Conservation (phyloP, 37 sponge, comb jelly and placozoan species). For the Tethya wilhelma region DNA sequence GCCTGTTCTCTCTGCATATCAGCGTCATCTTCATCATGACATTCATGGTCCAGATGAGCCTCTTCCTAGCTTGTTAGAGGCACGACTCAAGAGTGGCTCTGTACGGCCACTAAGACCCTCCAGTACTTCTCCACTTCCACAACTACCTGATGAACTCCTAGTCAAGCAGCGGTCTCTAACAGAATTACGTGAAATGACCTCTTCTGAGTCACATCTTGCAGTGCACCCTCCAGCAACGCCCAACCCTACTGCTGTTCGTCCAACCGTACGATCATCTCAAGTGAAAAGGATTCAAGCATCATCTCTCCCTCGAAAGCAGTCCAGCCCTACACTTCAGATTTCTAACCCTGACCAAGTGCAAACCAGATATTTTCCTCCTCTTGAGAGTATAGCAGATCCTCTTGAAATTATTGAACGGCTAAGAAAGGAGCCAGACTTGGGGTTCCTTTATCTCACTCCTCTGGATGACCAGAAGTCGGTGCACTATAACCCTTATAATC, state of each 20-base stretch:
- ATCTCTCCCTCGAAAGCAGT: not conserved
- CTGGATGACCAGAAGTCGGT: constrained; percentile 56
- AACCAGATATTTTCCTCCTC: constrained; percentile 56
- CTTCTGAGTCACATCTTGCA: not conserved
- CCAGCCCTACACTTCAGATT: constrained; percentile 13
- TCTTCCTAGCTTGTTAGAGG: not conserved
- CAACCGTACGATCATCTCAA: not conserved
- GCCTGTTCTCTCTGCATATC: constrained; percentile 71
- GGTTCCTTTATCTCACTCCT: constrained; percentile 93
- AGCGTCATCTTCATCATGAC: constrained; percentile 57
- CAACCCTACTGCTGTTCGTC: not conserved
- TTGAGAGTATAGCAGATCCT: constrained; percentile 74
- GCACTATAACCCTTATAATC: constrained; percentile 91
- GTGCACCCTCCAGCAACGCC: not conserved
- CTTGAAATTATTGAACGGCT: constrained; percentile 86
- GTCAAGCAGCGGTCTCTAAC: constrained; percentile 20
- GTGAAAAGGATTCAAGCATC: not conserved
- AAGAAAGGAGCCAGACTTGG: constrained; percentile 83
- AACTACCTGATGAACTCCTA: constrained; percentile 17
- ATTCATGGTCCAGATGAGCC: constrained; percentile 59
- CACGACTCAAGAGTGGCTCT: constrained; percentile 15
- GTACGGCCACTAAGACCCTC: not conserved
- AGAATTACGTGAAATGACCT: not conserved
- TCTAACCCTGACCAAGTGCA: constrained; percentile 40
- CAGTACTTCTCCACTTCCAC: constrained; percentile 26